A percentile compares a stretch with the other conserved stretches of the same genome.
phyloP scores from a whole-genome alignment of 2,797 vertebrate genomes.

The Chaenodraco wilsoni region DNA sequence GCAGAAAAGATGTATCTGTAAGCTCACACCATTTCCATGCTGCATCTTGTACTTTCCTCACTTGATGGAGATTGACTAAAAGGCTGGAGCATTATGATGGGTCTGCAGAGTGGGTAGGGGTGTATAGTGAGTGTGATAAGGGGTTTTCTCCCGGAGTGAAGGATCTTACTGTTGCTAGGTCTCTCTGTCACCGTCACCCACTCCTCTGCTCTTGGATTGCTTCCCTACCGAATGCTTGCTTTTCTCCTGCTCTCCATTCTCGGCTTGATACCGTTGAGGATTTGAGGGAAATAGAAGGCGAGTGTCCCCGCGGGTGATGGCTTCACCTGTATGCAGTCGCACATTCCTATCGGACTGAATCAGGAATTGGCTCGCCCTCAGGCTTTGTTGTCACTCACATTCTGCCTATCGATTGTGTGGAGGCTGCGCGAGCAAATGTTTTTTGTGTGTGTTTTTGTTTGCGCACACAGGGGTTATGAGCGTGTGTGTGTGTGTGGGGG shows the following conservation, averaged over 20 bases:
- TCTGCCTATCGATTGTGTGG: slow-evolving; percentile 68
- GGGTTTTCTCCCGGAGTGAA: slow-evolving; percentile 37
- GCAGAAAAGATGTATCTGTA: slow-evolving; percentile 66
- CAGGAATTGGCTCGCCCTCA: slow-evolving; percentile 50
- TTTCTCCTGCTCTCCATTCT: slow-evolving; percentile 47
- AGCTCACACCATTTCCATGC: slow-evolving; percentile 48
- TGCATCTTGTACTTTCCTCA: slow-evolving; percentile 56
- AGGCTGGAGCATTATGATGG: slow-evolving; percentile 29
- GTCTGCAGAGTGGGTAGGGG: slow-evolving; percentile 44
- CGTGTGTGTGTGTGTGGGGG: slow-evolving; percentile 31
- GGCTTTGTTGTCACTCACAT: slow-evolving; percentile 69
- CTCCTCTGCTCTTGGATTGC: slow-evolving; percentile 56
- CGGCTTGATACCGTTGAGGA: slow-evolving; percentile 31
- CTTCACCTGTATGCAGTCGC: slow-evolving; percentile 59
- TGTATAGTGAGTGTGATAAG: slow-evolving; percentile 39
- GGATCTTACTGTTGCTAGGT: slow-evolving; percentile 50
- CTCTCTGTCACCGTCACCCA: slow-evolving; percentile 60
- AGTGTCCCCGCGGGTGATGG: slow-evolving; percentile 65
- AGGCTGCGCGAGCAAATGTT: slow-evolving; percentile 37
- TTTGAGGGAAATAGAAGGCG: slow-evolving; percentile 63
- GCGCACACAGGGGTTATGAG: slow-evolving; percentile 30
- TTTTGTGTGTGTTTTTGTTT: slow-evolving; percentile 23
- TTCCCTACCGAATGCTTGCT: slow-evolving; percentile 41
- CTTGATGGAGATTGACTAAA: slow-evolving; percentile 60
- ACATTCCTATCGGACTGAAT: slow-evolving; percentile 54